A percentile compares a stretch with the other conserved stretches of the same genome.
Evolutionary conservation across 1,140 invertebrate genomes (phyloP).

Genomic region (Acromyrmex echinatior): DNA sequence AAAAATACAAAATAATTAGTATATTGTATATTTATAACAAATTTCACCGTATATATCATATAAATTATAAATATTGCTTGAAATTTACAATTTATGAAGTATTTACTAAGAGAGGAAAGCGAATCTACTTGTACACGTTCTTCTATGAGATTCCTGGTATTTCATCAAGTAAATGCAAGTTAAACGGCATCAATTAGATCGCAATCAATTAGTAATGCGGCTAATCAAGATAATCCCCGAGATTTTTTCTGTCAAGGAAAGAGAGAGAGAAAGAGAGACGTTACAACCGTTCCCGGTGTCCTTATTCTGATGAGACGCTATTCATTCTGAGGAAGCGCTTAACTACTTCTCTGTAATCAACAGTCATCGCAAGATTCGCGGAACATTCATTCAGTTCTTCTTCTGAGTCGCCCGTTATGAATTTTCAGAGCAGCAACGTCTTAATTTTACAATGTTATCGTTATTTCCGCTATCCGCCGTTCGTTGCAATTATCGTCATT

Average conservation of each 20-base stretch:
- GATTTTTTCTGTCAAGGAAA: neutral
- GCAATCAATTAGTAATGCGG: conserved; percentile 36
- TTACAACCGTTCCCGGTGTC: conserved; percentile 12
- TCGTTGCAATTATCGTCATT: conserved; percentile 57
- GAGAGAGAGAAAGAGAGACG: too few species aligned
- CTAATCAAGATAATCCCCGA: conserved; percentile 31
- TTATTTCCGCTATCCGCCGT: conserved; percentile 23
- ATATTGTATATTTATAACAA: neutral
- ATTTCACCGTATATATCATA: neutral
- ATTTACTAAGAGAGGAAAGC: neutral
- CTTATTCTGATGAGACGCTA: conserved; percentile 35
- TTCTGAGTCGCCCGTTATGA: neutral
- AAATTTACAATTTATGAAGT: neutral
- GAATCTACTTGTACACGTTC: neutral
- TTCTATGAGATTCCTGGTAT: neutral
- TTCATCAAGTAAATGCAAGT: neutral
- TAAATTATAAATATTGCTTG: neutral
- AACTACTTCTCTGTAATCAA: conserved; percentile 57
- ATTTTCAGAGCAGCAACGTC: conserved; percentile 16
- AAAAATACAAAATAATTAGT: neutral
- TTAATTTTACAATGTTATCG: conserved; percentile 48
- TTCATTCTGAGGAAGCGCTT: conserved; percentile 46
- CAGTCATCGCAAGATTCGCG: conserved; percentile 51
- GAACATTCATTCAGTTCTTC: conserved; percentile 32
- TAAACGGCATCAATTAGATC: conserved; percentile 35